Evolutionary conservation across 2,888 invertebrate species (phyloP).

Genomic region (Agonopterix arenella): DNA sequence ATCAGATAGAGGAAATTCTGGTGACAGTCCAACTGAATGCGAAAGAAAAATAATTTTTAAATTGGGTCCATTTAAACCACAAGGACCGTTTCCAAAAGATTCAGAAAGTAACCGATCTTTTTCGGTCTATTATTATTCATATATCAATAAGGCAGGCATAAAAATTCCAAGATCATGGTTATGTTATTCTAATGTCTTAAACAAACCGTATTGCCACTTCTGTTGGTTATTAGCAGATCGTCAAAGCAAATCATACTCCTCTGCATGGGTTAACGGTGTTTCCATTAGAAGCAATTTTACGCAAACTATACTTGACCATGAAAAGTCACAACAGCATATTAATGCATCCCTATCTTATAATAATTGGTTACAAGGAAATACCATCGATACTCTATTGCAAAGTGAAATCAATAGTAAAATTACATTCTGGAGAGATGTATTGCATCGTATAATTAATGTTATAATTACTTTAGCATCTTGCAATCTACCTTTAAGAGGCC

Average conservation of each 20-base stretch:
- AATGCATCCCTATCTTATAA: slow-evolving; percentile 14
- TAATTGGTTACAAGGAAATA: no score
- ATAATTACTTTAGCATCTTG: slow-evolving; percentile 11
- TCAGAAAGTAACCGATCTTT: slow-evolving; percentile 11
- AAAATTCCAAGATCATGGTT: no score
- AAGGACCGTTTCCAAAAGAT: slow-evolving; percentile 21
- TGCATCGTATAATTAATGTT: slow-evolving; percentile 15
- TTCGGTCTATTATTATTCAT: no score
- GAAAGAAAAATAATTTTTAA: slow-evolving; percentile 20
- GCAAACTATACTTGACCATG: slow-evolving; percentile 16
- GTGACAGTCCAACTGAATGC: neutral
- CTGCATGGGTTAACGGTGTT: no score
- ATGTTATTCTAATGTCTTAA: no score
- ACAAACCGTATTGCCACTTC: no score
- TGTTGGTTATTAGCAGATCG: no score
- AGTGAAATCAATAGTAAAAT: slow-evolving; percentile 17
- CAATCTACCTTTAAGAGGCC: slow-evolving; percentile 1
- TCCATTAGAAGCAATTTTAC: slow-evolving; percentile 20
- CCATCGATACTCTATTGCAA: slow-evolving; percentile 17
- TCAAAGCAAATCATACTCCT: no score
- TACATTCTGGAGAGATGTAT: slow-evolving; percentile 13
- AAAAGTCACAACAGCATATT: slow-evolving; percentile 19
- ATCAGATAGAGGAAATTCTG: neutral
- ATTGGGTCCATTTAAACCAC: slow-evolving; percentile 19
- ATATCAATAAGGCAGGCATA: no score